These are phyloP conservation scores for Sycobia sp. DNA, from an alignment of 1,140 invertebrate species.

Conservation along the genomic window DNA sequence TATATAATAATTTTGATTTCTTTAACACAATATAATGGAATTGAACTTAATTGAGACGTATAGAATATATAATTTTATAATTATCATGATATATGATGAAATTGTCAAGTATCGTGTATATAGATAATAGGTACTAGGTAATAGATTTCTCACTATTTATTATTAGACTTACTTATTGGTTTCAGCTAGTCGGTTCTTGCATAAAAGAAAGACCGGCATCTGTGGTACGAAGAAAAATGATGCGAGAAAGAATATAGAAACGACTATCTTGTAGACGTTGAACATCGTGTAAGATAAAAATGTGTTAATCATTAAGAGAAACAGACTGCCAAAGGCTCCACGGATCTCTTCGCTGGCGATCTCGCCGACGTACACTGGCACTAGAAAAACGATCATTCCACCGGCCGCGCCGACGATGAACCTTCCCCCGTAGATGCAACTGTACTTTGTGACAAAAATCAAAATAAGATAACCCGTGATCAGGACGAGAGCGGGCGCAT, in stretches of 20 bases:
- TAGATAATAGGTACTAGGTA: no score
- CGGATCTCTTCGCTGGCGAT: conserved; percentile 63
- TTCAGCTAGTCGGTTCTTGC: conserved; percentile 46
- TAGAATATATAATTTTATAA: no score
- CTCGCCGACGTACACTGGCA: conserved; percentile 67
- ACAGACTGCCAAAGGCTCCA: conserved; percentile 63
- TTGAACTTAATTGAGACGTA: no score
- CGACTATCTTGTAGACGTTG: conserved; percentile 51
- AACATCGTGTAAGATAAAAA: conserved; percentile 59
- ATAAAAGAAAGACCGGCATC: conserved; percentile 62
- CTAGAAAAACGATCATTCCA: conserved; percentile 59
- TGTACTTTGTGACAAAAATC: conserved; percentile 46
- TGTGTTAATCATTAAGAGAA: conserved; percentile 62
- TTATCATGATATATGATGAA: no score
- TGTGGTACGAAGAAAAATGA: conserved; percentile 66
- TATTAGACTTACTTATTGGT: conserved; percentile 55
- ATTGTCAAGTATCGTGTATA: no score
- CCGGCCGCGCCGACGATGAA: conserved; percentile 59
- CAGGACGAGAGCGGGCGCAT: conserved; percentile 43
- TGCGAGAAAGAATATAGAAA: conserved; percentile 59
- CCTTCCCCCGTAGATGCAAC: conserved; percentile 48
- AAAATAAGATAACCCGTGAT: conserved; percentile 51
- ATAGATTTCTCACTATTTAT: no score
- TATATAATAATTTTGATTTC: no score
- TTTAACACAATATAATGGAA: no score